Percentiles rank a stretch among this genome's conserved stretches.
Evolutionary conservation across 2,888 invertebrate species (phyloP).

Genomic region (Drosophila birchii): DNA sequence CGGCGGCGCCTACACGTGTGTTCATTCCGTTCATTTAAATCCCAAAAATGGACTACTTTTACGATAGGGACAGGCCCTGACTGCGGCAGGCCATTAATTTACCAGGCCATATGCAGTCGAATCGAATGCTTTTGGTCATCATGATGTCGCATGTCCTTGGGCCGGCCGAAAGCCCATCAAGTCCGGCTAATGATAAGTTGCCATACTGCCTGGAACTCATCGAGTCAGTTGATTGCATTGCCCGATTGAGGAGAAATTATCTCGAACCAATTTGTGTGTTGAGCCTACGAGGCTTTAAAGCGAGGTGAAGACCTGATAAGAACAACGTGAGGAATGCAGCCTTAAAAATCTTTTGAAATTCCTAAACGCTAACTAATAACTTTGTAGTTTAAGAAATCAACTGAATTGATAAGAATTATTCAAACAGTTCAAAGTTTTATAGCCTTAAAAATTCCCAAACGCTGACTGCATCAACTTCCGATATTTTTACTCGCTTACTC

Average conservation of each 20-base stretch:
- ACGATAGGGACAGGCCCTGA: slow-evolving; percentile 43
- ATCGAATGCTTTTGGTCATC: slow-evolving; percentile 38
- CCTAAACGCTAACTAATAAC: neutral
- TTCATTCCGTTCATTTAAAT: slow-evolving; percentile 16
- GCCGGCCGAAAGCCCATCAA: slow-evolving; percentile 46
- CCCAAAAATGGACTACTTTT: slow-evolving; percentile 37
- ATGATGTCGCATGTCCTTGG: slow-evolving; percentile 62
- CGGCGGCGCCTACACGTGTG: slow-evolving; percentile 22
- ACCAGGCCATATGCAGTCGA: slow-evolving; percentile 32
- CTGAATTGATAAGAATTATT: slow-evolving; percentile 4
- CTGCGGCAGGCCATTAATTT: slow-evolving; percentile 34
- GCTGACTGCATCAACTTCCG: slow-evolving; percentile 19
- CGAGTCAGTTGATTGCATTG: slow-evolving; percentile 38
- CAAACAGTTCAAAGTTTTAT: neutral
- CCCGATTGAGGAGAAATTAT: slow-evolving; percentile 40
- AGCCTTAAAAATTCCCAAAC: neutral
- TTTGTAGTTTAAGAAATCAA: neutral
- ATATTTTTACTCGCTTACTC: slow-evolving; percentile 11
- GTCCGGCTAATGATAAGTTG: slow-evolving; percentile 57
- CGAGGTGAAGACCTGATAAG: slow-evolving; percentile 32
- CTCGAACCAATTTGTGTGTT: slow-evolving; percentile 28
- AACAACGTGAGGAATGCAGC: neutral
- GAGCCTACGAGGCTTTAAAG: slow-evolving; percentile 28
- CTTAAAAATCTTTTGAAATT: neutral
- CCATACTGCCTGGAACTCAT: slow-evolving; percentile 29